These are phyloP conservation scores for Sisor rabdophorus DNA, from an alignment of 2,113 vertebrate species.

Conservation along the genomic window DNA sequence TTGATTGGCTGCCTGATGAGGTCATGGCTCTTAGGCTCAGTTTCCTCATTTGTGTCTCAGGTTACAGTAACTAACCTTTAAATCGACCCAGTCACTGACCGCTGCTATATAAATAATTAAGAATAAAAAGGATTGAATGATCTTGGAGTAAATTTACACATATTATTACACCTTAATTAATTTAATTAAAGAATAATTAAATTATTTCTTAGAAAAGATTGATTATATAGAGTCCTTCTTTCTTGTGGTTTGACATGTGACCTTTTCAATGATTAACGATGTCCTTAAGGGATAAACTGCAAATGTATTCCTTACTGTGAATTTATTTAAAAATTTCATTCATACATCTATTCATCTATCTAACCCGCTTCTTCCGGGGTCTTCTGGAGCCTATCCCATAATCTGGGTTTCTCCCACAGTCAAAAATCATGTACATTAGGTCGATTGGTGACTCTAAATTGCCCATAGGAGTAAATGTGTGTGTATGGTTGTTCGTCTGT, in stretches of 20 bases:
- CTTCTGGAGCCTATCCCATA: too few species aligned
- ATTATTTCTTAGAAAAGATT: not conserved
- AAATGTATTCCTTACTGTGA: not conserved
- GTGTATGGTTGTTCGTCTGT: too few species aligned
- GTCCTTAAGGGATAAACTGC: conserved; percentile 1
- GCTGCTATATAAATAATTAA: conserved; percentile 30
- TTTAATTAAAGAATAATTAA: not conserved
- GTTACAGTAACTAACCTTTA: conserved; percentile 19
- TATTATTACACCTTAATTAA: not conserved
- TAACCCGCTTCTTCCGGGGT: too few species aligned
- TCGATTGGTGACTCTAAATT: too few species aligned
- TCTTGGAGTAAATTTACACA: not conserved
- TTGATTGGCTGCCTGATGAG: conserved; percentile 14
- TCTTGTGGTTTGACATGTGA: not conserved
- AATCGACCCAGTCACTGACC: not conserved
- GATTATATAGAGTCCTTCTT: not conserved
- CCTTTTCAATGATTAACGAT: not conserved
- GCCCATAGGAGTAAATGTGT: too few species aligned
- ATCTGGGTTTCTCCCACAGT: too few species aligned
- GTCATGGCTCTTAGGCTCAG: conserved; percentile 10
- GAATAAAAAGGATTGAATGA: conserved; percentile 2
- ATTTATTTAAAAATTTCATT: too few species aligned
- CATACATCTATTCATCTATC: too few species aligned
- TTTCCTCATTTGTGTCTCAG: conserved; percentile 18
- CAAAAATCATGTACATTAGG: too few species aligned